Conservation (phyloP, 2,797 vertebrate genomes). For the Manis pentadactyla region DNA sequence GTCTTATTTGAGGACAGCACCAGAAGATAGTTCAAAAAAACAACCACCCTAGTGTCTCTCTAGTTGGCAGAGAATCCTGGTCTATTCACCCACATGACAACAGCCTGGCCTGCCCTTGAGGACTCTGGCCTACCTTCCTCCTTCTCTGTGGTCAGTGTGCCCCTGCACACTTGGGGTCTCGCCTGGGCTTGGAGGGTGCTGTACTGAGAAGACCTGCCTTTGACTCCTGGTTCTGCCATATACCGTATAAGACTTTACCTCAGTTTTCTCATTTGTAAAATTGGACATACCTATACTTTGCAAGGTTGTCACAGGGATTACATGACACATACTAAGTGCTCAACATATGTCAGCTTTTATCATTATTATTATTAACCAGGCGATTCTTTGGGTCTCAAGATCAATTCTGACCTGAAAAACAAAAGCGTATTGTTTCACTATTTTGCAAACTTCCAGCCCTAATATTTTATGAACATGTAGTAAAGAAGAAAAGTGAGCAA, state of each 20-base stretch:
- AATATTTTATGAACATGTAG: background rate
- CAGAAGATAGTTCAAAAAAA: background rate
- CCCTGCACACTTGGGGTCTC: background rate
- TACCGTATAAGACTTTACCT: background rate
- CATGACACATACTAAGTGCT: background rate
- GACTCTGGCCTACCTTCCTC: background rate
- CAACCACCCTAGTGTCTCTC: background rate
- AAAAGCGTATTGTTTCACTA: background rate
- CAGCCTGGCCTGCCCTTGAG: background rate
- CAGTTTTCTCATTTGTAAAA: background rate
- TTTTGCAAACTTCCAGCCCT: background rate
- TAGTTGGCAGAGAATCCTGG: background rate
- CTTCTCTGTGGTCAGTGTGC: background rate
- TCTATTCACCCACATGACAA: background rate
- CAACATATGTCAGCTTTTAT: background rate
- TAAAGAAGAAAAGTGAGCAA: background rate
- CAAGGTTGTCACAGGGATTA: background rate
- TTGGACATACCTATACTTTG: background rate
- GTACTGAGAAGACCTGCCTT: background rate
- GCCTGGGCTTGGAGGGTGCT: background rate
- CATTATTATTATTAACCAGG: background rate
- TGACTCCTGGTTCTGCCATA: background rate
- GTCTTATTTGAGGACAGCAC: background rate
- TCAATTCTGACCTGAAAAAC: background rate
- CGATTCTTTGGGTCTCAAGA: background rate